Conservation (phyloP, 1,140 invertebrate genomes). For the Drosophila ercepeae region DNA sequence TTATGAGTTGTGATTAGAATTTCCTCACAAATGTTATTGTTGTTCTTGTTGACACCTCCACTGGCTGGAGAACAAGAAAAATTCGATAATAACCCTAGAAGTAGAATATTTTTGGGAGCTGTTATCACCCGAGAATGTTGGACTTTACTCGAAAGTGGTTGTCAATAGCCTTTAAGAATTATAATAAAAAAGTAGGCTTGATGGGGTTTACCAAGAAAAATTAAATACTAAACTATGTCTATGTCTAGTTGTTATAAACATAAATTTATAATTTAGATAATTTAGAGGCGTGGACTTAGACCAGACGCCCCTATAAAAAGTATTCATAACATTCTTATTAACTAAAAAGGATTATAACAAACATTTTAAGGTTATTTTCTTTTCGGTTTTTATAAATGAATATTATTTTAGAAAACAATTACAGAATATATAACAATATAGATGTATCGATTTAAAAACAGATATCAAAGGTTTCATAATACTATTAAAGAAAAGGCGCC, state of each 20-base stretch:
- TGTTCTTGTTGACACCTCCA: not conserved
- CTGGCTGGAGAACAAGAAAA: slow-evolving; percentile 38
- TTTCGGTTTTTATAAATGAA: no score
- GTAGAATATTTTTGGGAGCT: slow-evolving; percentile 38
- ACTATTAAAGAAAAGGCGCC: no score
- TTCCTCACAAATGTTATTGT: not conserved
- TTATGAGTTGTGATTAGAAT: slow-evolving; percentile 48
- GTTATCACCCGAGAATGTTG: slow-evolving; percentile 44
- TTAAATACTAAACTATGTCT: not conserved
- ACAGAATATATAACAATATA: no score
- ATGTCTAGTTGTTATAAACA: not conserved
- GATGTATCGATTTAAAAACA: no score
- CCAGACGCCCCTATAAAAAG: no score
- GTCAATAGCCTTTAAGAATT: slow-evolving; percentile 12
- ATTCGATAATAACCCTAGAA: slow-evolving; percentile 43
- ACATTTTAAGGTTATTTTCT: no score
- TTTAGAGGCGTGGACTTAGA: no score
- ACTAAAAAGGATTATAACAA: no score
- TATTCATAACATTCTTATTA: no score
- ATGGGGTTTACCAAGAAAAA: not conserved
- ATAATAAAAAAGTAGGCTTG: not conserved
- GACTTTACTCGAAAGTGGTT: slow-evolving; percentile 51
- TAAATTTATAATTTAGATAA: not conserved
- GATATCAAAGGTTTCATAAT: no score
- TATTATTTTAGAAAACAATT: no score